Evolutionary conservation across 1,140 invertebrate species (phyloP).

Genomic region (Bombus impatiens): DNA sequence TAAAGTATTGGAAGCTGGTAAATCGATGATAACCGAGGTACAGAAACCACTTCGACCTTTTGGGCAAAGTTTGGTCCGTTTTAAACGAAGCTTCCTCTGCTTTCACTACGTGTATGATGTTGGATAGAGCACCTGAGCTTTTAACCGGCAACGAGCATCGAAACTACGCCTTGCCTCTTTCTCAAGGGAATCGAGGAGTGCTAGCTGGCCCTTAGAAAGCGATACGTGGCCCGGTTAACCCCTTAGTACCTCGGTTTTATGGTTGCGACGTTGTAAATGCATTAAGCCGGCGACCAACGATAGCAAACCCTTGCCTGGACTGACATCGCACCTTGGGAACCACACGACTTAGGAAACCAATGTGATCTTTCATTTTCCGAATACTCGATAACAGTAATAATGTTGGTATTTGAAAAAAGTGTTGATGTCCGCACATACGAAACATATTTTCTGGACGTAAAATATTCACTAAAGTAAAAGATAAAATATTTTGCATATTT

Average conservation of each 20-base stretch:
- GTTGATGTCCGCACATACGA: too few species aligned
- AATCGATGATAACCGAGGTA: constrained; percentile 35
- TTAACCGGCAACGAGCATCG: constrained; percentile 42
- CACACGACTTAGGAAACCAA: constrained; percentile 1
- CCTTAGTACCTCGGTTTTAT: constrained; percentile 61
- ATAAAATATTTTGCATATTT: too few species aligned
- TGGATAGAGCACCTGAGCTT: constrained; percentile 56
- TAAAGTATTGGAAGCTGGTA: not conserved
- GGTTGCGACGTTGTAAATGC: constrained; percentile 59
- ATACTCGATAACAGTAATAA: not conserved
- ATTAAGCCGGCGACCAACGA: constrained; percentile 45
- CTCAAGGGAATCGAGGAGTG: constrained; percentile 35
- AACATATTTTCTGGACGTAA: too few species aligned
- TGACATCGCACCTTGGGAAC: too few species aligned
- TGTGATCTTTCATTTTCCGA: not conserved
- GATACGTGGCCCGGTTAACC: constrained; percentile 58
- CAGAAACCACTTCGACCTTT: constrained; percentile 29
- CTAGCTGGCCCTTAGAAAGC: constrained; percentile 39
- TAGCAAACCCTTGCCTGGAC: not conserved
- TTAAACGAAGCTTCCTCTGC: constrained; percentile 46
- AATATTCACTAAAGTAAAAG: not conserved
- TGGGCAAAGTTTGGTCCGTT: constrained; percentile 15
- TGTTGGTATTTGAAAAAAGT: not conserved
- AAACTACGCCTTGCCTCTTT: constrained; percentile 1
- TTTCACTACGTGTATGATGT: not conserved